phyloP scores from a whole-genome alignment of 2,888 invertebrate species.

The Invenusta paracnida region DNA sequence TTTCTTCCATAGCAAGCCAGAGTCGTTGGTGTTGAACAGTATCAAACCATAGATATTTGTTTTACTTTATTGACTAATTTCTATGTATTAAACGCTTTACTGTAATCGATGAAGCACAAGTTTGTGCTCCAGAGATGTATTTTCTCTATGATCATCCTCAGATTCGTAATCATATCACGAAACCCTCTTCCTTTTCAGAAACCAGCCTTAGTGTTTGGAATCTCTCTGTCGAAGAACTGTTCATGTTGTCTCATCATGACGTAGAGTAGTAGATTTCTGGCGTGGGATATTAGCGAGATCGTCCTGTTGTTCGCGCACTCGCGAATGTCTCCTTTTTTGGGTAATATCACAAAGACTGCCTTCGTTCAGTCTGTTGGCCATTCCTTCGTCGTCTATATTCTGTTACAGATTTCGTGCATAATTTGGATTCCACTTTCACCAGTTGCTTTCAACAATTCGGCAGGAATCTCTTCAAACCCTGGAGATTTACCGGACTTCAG shows the following conservation, averaged over 20 bases:
- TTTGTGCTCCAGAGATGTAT: background rate
- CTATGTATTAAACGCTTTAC: too few relatives aligned
- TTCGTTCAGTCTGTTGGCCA: background rate
- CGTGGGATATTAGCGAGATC: background rate
- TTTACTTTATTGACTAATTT: too few relatives aligned
- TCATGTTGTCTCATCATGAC: background rate
- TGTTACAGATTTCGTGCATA: slow-evolving; percentile 2
- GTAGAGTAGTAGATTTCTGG: background rate
- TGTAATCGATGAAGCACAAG: slow-evolving; percentile 22
- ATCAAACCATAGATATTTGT: too few relatives aligned
- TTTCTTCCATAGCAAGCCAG: slow-evolving; percentile 3
- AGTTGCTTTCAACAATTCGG: background rate
- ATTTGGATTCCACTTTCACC: background rate
- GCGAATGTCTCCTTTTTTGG: background rate
- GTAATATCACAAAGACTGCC: too few relatives aligned
- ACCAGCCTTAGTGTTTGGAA: too few relatives aligned
- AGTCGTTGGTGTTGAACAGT: slow-evolving; percentile 15
- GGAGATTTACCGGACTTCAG: background rate
- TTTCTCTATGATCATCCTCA: slow-evolving; percentile 29
- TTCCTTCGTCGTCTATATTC: background rate
- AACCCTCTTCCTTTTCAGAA: slow-evolving; percentile 18
- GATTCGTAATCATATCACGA: slow-evolving; percentile 22
- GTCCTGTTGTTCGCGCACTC: too few relatives aligned
- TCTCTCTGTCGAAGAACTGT: too few relatives aligned
- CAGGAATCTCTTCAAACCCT: background rate